Percentiles rank a stretch among this genome's conserved stretches.
These are phyloP conservation scores for Oopsacas minuta DNA, from an alignment of 37 sponge, comb jelly and placozoan species.

Conservation along the genomic window DNA sequence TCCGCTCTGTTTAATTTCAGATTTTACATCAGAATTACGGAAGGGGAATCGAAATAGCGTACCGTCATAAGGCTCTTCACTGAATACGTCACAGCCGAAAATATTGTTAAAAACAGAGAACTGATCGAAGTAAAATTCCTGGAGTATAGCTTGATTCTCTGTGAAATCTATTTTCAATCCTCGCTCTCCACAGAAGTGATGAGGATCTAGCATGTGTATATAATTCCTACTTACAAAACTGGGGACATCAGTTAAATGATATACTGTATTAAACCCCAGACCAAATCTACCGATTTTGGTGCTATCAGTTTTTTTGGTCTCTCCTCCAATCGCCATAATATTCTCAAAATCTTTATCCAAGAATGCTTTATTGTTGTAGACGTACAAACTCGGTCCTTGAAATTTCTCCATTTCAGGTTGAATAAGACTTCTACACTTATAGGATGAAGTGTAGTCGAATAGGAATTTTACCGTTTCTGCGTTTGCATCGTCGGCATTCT, in stretches of 20 bases:
- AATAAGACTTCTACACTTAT: conserved; percentile 23
- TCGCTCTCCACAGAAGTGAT: conserved; percentile 26
- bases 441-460: conserved; percentile 40
- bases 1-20: not conserved
- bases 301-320: conserved; percentile 46
- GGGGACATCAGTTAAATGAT: conserved; percentile 67
- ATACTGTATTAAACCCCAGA: conserved; percentile 60
- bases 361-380: conserved; percentile 49
- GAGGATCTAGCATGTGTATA: conserved; percentile 68
- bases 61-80: conserved; percentile 34
- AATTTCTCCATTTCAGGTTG: conserved; percentile 36
- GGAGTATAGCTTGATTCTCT: conserved; percentile 23
- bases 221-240: conserved; percentile 52
- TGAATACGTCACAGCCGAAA: not conserved
- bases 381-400: conserved; percentile 70
- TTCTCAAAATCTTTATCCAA: conserved; percentile 50
- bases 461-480: conserved; percentile 59
- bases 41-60: conserved; percentile 70
- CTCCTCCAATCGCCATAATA: conserved; percentile 56
- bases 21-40: not conserved
- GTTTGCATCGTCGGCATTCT: conserved; percentile 80
- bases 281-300: conserved; percentile 75
- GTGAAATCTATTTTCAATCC: conserved; percentile 47
- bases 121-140: conserved; percentile 12
- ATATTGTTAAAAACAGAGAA: not conserved